Base-by-base conservation (phyloP, 1,140 invertebrate species). In the Arctopsyche grandis region DNA sequence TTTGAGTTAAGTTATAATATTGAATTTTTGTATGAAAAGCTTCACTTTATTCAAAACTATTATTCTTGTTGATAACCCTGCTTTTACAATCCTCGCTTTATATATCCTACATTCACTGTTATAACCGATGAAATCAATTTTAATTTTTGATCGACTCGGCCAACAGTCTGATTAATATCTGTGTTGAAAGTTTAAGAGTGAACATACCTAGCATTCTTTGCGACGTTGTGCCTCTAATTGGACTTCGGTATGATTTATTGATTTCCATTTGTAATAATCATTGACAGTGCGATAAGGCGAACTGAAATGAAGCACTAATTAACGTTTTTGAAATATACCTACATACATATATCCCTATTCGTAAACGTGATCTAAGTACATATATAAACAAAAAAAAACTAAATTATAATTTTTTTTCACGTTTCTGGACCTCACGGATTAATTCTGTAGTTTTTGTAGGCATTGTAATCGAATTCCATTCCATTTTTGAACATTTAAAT, bases 241-340 rank as follows among this genome's bases (percentile, higher is more conserved):
- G 63, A 26, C 24, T 22, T 66, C 63, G 24, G 21, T 66, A 66
- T 66, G 63, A 66, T 66, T 66, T 66, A 66, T 66, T 22, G 63
- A 66, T 66, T 66, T 66, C 63, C 63, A 66, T 66, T 66, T 66
- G 63, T 66, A 66, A 66, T 66, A 66, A 66, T 66, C 21, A 26
- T 22, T 22, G 63, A 52, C 63, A 29, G 24, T 66, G 24, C 24
- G 63, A 66, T 66, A 66, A 66, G 14, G 21, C 22, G 12, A 26
- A 19, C 21, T 9, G 56, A 38, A 38, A 38, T 38, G 29, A 60
- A 60, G 21, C 21, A 60, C 56, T 60, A 19, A 60, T 60, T 19
- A 60, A 60, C 16, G 19, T 60, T 60, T 60, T 60, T 60, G 29
- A 38, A 38, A 38, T 38, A 38, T 38, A 38, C 7, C 3, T 38